Base-by-base conservation (phyloP, 2,113 vertebrate species). In the Osmerus eperlanus region DNA sequence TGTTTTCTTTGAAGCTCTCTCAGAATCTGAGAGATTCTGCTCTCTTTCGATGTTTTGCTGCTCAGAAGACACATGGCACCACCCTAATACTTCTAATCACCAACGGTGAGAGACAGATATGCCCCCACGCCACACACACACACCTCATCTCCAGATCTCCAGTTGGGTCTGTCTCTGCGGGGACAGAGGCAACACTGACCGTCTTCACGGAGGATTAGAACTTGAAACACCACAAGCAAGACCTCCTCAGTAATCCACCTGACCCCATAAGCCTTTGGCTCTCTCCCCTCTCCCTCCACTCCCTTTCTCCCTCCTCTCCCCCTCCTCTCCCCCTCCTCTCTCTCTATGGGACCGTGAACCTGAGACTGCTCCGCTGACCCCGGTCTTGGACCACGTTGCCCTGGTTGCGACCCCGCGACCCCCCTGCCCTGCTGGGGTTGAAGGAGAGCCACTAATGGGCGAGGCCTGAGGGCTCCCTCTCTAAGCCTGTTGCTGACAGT, bases 401-500 rank as follows among this genome's bases (percentile, higher is more conserved):
- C 52, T 67, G 69, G 77, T 71, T 51, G 29, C 51, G 84, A 86
- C 83, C 85, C 67, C 70, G 7, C 19, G 74, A 74, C 68, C 72
- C 80, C 63, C 4, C 1, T 65, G 73, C 54, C 63, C 60, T 79
- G 55, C 78, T 21, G 72, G 28, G 41, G 32, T 58, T 19, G 23
- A 64, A 74, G 72, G 53, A 80, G 66, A 14, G 55, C 74, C 66
- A 79, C 75, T 84, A 79, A 76, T 72, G 53, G 73, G 53, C 75
- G 66, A 25, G 66, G 69, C 76, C 23, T 63, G 69, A 68, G 56
- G 68, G 77, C 66, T 69, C 32, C 69, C 1, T 11, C 18, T 65
- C 73, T 77, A 77, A 86, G 75, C 79, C 84, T 53, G 72, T 82
- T 86, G 82, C 73, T 80, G 73, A 80, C 78, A 78, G 75, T 54